These are phyloP conservation scores for Eilema caniola DNA, from an alignment of 2,888 invertebrate genomes.

Conservation along the genomic window DNA sequence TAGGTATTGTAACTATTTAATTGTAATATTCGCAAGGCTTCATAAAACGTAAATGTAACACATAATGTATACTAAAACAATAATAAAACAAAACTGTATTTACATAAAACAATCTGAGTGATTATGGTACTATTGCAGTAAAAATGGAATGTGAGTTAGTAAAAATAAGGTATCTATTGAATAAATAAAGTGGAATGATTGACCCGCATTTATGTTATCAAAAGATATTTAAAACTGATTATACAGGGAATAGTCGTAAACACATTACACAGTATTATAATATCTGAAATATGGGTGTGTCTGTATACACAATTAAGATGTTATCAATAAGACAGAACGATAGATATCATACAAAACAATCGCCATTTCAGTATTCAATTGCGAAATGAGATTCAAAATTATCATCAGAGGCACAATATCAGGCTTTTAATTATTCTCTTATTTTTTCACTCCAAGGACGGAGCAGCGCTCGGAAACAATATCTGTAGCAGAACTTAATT, in stretches of 20 bases:
- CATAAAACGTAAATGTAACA: constrained; percentile 37
- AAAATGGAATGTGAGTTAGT: constrained; percentile 73
- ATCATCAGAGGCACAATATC: constrained; percentile 78
- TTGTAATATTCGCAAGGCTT: constrained; percentile 28
- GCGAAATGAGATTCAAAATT: constrained; percentile 71
- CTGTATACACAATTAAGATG: not conserved
- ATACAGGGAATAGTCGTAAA: not conserved
- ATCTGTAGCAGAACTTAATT: constrained; percentile 39
- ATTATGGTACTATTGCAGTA: constrained; percentile 78
- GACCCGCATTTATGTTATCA: constrained; percentile 58
- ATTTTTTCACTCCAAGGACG: constrained; percentile 76
- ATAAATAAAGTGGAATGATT: constrained; percentile 69
- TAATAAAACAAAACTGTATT: constrained; percentile 49
- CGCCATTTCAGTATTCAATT: constrained; percentile 50
- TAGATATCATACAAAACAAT: constrained; percentile 35
- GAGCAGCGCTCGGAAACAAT: constrained; percentile 53
- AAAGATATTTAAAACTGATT: constrained; percentile 23
- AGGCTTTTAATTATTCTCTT: constrained; percentile 70
- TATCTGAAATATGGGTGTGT: not conserved
- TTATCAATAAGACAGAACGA: not conserved
- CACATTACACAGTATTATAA: not conserved
- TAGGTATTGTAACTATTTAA: constrained; percentile 31
- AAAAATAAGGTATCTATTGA: constrained; percentile 56
- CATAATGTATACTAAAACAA: constrained; percentile 43
- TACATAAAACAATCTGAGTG: constrained; percentile 53